Base-by-base conservation (phyloP, 2,888 invertebrate species). In the Zygogramma bicolorata region DNA sequence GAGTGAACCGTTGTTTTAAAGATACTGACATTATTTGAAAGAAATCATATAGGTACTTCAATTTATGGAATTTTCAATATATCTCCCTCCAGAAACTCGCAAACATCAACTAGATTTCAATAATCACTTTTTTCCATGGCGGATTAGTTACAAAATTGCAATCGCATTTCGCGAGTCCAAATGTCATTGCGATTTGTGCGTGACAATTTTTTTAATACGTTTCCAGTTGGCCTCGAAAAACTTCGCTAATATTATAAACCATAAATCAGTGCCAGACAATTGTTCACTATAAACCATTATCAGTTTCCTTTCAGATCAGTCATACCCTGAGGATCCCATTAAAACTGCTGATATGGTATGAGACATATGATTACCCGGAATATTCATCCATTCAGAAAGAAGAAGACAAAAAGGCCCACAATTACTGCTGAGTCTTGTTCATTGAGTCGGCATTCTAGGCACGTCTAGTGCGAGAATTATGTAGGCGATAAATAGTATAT, bases 391-490 rank as follows among this genome's bases (percentile, higher is more conserved):
- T 10, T 20, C 10, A 20, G 8, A 46, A 20, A 20, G 15, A 18
- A 15, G 8, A 8, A 20, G 46, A 5, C 15, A 46, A 46, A 46
- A 46, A n/a, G 8, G 8, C 8, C 20, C 18, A 46, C 20, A 20
- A 46, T 46, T 46, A 18, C 46, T 18, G 15, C 15, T 20, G 22
- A 53, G 53, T 53, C n/a, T 53, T 53, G 53, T 27, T 53, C 25
- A 53, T 10, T 25, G 31, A 38, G 58, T 53, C 34, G 68, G 70
- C 67, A 74, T 70, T 59, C 68, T 29, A 46, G 29, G 53, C 49
- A 62, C 73, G 77, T 75, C 70, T 68, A 76, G 73, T 74, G 73
- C 76, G 74, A 76, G 78, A 80, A 78, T 80, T 78, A 79, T 73
- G 76, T 68, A 62, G 63, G 62, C 70, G 75, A 78, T 80, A 80